Conservation (phyloP, 2,113 vertebrate species). For the Athene noctua region DNA sequence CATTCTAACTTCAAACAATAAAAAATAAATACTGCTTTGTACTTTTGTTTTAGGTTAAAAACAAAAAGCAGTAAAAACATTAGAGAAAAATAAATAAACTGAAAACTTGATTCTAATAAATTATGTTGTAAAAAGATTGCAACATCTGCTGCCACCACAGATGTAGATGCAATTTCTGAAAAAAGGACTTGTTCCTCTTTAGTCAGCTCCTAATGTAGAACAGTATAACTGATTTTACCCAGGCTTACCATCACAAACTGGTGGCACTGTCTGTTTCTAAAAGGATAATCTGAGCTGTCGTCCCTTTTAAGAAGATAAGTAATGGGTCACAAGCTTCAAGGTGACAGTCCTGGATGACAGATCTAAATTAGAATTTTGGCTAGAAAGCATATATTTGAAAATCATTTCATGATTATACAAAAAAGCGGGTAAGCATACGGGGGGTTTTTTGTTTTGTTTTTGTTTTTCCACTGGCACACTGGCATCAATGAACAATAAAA, state of each 20-base stretch:
- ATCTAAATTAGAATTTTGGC: background rate
- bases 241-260: background rate
- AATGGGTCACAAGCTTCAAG: background rate
- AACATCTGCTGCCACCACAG: slow-evolving; percentile 20
- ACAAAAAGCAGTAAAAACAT: slow-evolving; percentile 42
- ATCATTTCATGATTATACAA: background rate
- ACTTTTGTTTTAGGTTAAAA: slow-evolving; percentile 45
- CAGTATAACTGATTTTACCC: background rate
- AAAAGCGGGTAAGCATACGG: background rate
- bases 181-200: background rate
- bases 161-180: background rate
- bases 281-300: background rate
- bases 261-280: slow-evolving; percentile 1
- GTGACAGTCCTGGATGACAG: background rate
- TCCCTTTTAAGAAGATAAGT: background rate
- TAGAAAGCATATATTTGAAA: background rate
- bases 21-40: slow-evolving; percentile 30
- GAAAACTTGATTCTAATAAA: slow-evolving; percentile 46
- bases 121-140: slow-evolving; percentile 21
- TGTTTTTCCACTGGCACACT: background rate
- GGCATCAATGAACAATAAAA: background rate
- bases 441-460: background rate
- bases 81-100: slow-evolving; percentile 44
- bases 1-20: slow-evolving; percentile 33
- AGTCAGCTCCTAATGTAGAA: background rate